phyloP scores from a whole-genome alignment of 2,888 invertebrate genomes.

The Plebejus argus region DNA sequence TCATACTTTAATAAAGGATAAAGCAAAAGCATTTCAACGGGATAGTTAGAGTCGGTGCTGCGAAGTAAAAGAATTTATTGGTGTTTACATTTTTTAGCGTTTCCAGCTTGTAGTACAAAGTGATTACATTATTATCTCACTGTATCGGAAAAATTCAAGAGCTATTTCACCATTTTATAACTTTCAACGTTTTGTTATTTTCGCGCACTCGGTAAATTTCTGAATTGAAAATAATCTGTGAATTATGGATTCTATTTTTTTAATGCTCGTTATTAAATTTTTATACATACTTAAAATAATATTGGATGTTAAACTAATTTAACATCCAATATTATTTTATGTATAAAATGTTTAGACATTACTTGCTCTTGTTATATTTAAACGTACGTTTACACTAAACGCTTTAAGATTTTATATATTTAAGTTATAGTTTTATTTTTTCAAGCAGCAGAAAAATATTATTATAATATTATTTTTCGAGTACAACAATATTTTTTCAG shows the following conservation, averaged over 20 bases:
- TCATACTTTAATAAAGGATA: not conserved
- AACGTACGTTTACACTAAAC: too few relatives aligned
- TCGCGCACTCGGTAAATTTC: not conserved
- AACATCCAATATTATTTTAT: too few relatives aligned
- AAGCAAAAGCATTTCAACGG: not conserved
- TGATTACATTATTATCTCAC: slow-evolving; percentile 21
- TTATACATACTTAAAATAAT: not conserved
- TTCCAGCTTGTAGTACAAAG: slow-evolving; percentile 7
- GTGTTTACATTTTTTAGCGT: slow-evolving; percentile 6
- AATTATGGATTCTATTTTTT: not conserved
- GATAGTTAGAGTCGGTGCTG: not conserved
- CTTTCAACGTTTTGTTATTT: not conserved
- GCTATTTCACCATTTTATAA: slow-evolving; percentile 13
- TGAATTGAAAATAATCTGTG: not conserved
- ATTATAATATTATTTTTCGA: too few relatives aligned
- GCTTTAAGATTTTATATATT: too few relatives aligned
- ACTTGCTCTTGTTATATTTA: too few relatives aligned
- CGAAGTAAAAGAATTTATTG: slow-evolving; percentile 14
- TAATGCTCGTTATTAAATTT: not conserved
- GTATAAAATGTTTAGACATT: too few relatives aligned
- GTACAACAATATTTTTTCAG: too few relatives aligned
- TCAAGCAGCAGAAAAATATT: too few relatives aligned
- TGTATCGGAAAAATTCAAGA: slow-evolving; percentile 15
- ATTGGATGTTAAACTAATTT: not conserved
- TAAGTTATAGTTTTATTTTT: too few relatives aligned